A percentile compares a stretch with the other conserved stretches of the same genome.
Conservation (phyloP, 1,140 invertebrate genomes). For the Camponotus floridanus region DNA sequence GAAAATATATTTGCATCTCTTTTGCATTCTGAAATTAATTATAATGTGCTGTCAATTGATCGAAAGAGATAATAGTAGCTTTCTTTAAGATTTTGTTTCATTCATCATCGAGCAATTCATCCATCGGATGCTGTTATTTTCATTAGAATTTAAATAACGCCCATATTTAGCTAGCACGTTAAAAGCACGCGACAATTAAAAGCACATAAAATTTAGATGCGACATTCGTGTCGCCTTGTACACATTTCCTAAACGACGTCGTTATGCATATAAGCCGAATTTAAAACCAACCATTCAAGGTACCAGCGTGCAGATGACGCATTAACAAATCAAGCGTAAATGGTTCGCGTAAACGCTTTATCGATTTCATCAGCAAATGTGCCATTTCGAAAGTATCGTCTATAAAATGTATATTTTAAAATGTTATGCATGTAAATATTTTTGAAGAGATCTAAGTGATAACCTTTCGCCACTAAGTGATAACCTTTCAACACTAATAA, state of each 20-base stretch:
- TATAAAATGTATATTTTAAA: not conserved
- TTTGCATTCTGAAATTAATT: not conserved
- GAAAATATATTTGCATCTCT: not conserved
- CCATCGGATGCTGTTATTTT: not conserved
- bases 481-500: not conserved
- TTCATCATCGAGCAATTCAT: not conserved
- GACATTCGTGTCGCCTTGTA: not conserved
- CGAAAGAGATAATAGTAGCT: not conserved
- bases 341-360: not conserved
- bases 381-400: not conserved
- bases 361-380: constrained; percentile 24
- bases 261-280: constrained; percentile 38
- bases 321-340: constrained; percentile 13
- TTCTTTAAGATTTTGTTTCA: not conserved
- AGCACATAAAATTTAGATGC: constrained; percentile 43
- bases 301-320: not conserved
- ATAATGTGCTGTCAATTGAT: not conserved
- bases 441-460: not conserved
- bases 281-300: constrained; percentile 35
- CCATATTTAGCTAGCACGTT: not conserved
- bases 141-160: constrained; percentile 16
- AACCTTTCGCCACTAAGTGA: not conserved
- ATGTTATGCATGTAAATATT: too few relatives aligned
- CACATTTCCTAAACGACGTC: constrained; percentile 3
- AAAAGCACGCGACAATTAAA: constrained; percentile 39